These are phyloP conservation scores for Metellina segmentata DNA, from an alignment of 2,888 invertebrate species.

Conservation along the genomic window DNA sequence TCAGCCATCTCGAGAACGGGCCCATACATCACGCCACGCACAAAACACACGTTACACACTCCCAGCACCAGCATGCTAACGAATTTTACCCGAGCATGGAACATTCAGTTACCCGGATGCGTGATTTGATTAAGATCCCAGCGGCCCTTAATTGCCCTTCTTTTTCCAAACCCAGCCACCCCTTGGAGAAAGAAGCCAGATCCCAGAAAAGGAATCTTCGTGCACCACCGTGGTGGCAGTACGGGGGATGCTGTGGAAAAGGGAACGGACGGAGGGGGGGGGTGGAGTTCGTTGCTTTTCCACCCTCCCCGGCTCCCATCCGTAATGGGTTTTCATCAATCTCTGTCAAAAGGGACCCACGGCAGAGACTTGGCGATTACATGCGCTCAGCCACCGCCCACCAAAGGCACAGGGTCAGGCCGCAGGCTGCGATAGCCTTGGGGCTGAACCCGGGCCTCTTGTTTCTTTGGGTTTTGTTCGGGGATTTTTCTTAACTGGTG, in stretches of 20 bases:
- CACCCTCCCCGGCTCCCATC: slow-evolving; percentile 25
- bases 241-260: not conserved
- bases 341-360: slow-evolving; percentile 68
- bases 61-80: not conserved
- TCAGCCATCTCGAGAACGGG: too few relatives aligned
- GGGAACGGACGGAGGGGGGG: not conserved
- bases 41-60: not conserved
- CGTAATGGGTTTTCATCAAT: slow-evolving; percentile 76
- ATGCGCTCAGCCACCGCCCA: slow-evolving; percentile 56
- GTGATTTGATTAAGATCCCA: slow-evolving; percentile 70
- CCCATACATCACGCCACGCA: not conserved
- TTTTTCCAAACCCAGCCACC: slow-evolving; percentile 39
- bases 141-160: slow-evolving; percentile 58
- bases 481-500: not conserved
- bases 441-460: slow-evolving; percentile 37
- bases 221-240: slow-evolving; percentile 4
- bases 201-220: slow-evolving; percentile 9
- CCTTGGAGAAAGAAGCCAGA: slow-evolving; percentile 60
- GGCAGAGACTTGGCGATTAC: slow-evolving; percentile 69
- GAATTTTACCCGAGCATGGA: slow-evolving; percentile 30
- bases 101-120: slow-evolving; percentile 41
- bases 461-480: slow-evolving; percentile 12
- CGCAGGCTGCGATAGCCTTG: slow-evolving; percentile 39
- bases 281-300: slow-evolving; percentile 9
- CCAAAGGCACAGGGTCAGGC: slow-evolving; percentile 21